Evolutionary conservation across 2,888 invertebrate genomes (phyloP), one percentile per base, ranked within the genome.

Genomic region (Chesias legatella): DNA sequence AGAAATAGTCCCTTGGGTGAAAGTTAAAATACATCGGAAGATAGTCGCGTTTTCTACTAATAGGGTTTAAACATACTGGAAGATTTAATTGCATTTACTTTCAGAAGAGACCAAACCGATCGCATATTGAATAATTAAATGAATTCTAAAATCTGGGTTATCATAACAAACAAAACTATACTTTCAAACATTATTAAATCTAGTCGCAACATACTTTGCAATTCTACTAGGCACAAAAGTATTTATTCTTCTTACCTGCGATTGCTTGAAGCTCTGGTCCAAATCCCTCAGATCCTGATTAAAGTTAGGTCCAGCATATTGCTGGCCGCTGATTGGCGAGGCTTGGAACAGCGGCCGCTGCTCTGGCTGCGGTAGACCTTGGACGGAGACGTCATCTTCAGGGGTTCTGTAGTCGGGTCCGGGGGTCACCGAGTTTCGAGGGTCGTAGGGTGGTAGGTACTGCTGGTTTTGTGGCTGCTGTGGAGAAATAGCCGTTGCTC

Each of bases 251-350:
- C n/a, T n/a, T 7, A 43, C 86, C 77, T 83, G 84, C 1, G 53
- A 57, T 33, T 77, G 77, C 39, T 74, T 67, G 24, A 70, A 70
- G 6, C 63, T 70, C 20, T 78, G 68, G 33, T 85, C 73, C 43
- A 86, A 58, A 24, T 61, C 73, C 35, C 60, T 68, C 10, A 86
- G 60, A 43, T 84, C 88, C 1, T 66, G 45, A 24, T 80, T 74
- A 9, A 83, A 78, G 10, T 55, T 63, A 0, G 76, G 75, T 6
- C 86, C 85, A 9, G 70, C 67, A 9, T 75, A 81, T 42, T 81
- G 81, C 56, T 78, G 76, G 7, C 86, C 86, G 48, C 72, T 78
- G 23, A 88, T 57, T 0, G 86, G 86, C 0, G 86, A 83, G 6
- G 67, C 51, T 40, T 79, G 76, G 66, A 86, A 88, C 41, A 81